Base-by-base conservation (phyloP, 2,888 invertebrate genomes). In the Hanleya hanleyi region DNA sequence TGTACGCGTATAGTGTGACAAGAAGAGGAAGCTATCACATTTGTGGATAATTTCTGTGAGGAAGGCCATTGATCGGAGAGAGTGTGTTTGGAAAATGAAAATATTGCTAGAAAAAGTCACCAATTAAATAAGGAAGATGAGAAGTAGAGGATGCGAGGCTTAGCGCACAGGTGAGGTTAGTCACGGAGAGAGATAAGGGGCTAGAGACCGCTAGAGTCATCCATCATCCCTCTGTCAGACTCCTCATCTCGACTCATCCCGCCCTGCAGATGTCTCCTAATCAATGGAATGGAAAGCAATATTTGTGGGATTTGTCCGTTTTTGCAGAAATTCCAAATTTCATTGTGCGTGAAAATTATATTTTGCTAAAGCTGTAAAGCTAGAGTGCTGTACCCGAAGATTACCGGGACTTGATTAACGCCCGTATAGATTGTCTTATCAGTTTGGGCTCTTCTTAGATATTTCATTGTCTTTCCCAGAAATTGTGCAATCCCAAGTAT, bases 241-340 rank as follows among this genome's bases (percentile, higher is more conserved):
- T 15, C 12, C 57, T 57, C 57, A 57, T 57, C 57, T 57, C 26
- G 12, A 57, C 15, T 15, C 57, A 22, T 12, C 22, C 29, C 57
- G 57, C 57, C 57, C 15, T 57, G 57, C 57, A 57, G 57, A 57
- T 57, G 57, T 22, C 32, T 26, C 26, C 57, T 57, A 57, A 57
- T 57, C 57, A 57, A 57, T 57, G 57, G 12, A 22, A 57, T 57
- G 57, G 57, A 57, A 47, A 57, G 57, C 57, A 57, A 57, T 57
- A 57, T 29, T 57, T 57, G 26, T 22, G 57, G 32, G 57, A 57
- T 57, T 57, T 57, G 57, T 29, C 57, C 29, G 57, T 57, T 57
- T 29, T 29, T 29, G 9, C 57, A 57, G 32, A 57, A 57, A 47
- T 57, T 22, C 57, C 26, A 15, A 22, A 29, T 57, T 29, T 57